These are phyloP conservation scores for Psix sp. DNA, from an alignment of 1,140 invertebrate species.

Conservation along the genomic window DNA sequence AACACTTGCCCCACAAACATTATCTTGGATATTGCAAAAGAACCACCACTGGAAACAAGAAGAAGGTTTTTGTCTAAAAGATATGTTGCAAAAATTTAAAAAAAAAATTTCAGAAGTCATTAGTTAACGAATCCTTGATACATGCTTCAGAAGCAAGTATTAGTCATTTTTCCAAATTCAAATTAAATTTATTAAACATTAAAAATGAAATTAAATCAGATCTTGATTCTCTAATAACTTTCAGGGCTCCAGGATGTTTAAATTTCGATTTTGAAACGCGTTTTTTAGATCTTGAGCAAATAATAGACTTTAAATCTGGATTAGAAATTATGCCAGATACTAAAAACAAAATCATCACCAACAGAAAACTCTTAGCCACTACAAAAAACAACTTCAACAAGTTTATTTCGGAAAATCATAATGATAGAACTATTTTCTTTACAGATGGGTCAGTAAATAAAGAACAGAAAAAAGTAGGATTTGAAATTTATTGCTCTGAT, in stretches of 20 bases:
- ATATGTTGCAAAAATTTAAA: slow-evolving; percentile 11
- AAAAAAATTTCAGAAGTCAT: not conserved
- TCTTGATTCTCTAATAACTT: not conserved
- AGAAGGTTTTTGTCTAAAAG: slow-evolving; percentile 9
- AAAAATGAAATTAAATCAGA: not conserved
- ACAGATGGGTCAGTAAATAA: slow-evolving; percentile 3
- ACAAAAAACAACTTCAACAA: slow-evolving; percentile 1
- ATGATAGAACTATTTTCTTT: not conserved
- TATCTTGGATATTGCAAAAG: slow-evolving; percentile 1
- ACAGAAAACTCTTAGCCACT: not conserved
- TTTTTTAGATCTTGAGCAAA: not conserved
- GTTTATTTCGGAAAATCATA: not conserved
- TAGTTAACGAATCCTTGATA: not conserved
- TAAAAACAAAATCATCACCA: not conserved
- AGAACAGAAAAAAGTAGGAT: not conserved
- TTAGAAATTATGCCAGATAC: not conserved
- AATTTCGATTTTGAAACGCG: not conserved
- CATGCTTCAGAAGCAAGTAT: not conserved
- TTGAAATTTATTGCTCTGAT: not conserved
- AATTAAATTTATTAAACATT: not conserved
- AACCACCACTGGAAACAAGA: slow-evolving; percentile 4
- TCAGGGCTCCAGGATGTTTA: not conserved
- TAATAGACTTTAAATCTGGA: not conserved
- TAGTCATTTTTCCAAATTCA: not conserved
- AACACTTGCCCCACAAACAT: slow-evolving; percentile 23